A percentile compares a stretch with the other conserved stretches of the same genome.
phyloP scores from a whole-genome alignment of 2,888 invertebrate genomes.

The Asteroscopus sphinx region DNA sequence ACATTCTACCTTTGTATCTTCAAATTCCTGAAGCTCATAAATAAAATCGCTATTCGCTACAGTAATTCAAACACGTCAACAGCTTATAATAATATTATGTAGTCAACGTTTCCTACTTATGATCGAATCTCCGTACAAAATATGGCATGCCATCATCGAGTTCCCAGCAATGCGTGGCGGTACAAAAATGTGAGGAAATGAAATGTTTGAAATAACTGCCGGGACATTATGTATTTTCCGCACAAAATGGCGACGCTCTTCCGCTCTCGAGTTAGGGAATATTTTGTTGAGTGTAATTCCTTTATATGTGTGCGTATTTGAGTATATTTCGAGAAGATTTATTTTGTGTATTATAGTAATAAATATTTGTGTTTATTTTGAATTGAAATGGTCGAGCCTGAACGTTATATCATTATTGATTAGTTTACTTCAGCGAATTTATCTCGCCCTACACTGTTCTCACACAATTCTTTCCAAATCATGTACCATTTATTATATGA shows the following conservation, averaged over 20 bases:
- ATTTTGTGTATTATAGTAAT: slow-evolving; percentile 18
- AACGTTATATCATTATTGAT: too few species aligned
- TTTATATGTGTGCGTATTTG: slow-evolving; percentile 13
- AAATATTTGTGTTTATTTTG: not conserved
- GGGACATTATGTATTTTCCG: slow-evolving; percentile 36
- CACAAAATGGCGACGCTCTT: slow-evolving; percentile 22
- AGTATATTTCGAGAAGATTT: slow-evolving; percentile 11
- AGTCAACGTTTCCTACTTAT: not conserved
- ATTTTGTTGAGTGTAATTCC: slow-evolving; percentile 23
- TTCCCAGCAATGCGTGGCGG: slow-evolving; percentile 7
- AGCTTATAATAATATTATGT: not conserved
- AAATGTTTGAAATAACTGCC: slow-evolving; percentile 47
- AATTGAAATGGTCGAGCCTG: too few species aligned
- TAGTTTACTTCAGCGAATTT: too few species aligned
- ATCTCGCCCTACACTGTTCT: too few species aligned
- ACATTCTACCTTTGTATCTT: too few species aligned
- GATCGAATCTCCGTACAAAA: slow-evolving; percentile 23
- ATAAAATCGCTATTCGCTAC: too few species aligned
- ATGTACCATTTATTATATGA: too few species aligned
- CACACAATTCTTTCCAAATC: too few species aligned
- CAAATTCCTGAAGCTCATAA: too few species aligned
- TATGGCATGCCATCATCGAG: slow-evolving; percentile 7
- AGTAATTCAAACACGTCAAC: not conserved
- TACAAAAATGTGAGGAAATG: slow-evolving; percentile 43
- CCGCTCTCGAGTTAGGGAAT: slow-evolving; percentile 9